Percentiles rank a stretch among this genome's conserved stretches.
Conservation (phyloP, 30 jellyfish, hydroid and myxozoan genomes). For the Rhopilema esculentum region DNA sequence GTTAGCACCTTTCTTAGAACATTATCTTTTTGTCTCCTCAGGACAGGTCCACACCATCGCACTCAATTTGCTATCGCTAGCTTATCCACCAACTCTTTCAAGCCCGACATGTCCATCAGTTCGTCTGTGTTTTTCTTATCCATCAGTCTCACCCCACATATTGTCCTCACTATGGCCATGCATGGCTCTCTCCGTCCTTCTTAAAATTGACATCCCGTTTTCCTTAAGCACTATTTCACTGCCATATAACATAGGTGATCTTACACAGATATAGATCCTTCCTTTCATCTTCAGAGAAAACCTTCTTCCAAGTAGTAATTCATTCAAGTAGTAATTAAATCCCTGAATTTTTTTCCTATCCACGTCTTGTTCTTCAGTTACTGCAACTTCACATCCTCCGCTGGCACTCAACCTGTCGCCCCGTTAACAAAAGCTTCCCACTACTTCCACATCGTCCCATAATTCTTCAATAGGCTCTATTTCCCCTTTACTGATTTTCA, state of each 20-base stretch:
- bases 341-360: background rate
- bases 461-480: background rate
- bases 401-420: background rate
- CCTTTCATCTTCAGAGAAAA: background rate
- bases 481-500: background rate
- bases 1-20: background rate
- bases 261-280: background rate
- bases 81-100: background rate
- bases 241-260: slow-evolving; percentile 9
- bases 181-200: slow-evolving; percentile 2
- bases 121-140: background rate
- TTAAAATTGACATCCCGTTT: background rate
- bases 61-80: background rate
- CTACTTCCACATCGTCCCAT: background rate
- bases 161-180: no score
- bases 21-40: no score
- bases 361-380: background rate
- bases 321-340: background rate
- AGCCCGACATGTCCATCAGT: background rate
- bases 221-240: background rate
- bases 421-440: background rate
- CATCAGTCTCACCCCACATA: background rate
- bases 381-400: background rate
- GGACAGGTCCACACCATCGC: no score
- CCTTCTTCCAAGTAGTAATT: background rate